Base-by-base conservation (phyloP, 2,797 vertebrate species). In the Silurus aristotelis region DNA sequence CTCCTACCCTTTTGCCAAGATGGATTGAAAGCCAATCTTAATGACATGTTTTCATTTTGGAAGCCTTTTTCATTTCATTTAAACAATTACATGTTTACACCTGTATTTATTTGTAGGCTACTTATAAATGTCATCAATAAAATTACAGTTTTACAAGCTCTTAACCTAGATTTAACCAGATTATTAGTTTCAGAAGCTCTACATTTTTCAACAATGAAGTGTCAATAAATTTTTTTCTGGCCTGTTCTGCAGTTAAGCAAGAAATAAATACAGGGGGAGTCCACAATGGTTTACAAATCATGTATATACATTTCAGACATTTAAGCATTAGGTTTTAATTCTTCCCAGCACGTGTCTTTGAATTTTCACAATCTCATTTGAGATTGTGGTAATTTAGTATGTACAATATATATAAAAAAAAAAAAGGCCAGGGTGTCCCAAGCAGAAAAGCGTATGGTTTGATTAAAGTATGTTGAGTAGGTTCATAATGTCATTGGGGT, bases 401-500 rank as follows among this genome's bases (percentile, higher is more conserved):
- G 22, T 48, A 25, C 48, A 52, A 14, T n/a, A 60, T 58, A 1
- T n/a, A 77, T 19, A 56, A 60, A 55, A 77, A 61, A 61, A 31
- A 0, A 27, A 66, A 55, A 7, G 27, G 19, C 61, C 61, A 27
- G n/a, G 2, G 46, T 17, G 25, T 56, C 14, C 72, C 22, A 27
- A 56, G 73, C 8, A 17, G 77, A 25, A 63, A 67, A 70, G 84
- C 25, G 71, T 27, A 58, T 25, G n/a, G 63, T 77, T 67, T 60
- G 19, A 61, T 78, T 12, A 61, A 19, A 31, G 55, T 5, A 58
- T 3, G 25, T 38, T 77, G 8, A 31, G 55, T 5, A 58, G 9
- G 25, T 22, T 77, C 27, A 68, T 80, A 20, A 43, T 80, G 73
- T 90, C 79, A 89, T 82, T 68, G 81, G 5, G 68, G 82, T 60